A percentile compares a stretch with the other conserved stretches of the same genome.
phyloP scores from a whole-genome alignment of 2,797 vertebrate species.

The Malurus leucopterus region DNA sequence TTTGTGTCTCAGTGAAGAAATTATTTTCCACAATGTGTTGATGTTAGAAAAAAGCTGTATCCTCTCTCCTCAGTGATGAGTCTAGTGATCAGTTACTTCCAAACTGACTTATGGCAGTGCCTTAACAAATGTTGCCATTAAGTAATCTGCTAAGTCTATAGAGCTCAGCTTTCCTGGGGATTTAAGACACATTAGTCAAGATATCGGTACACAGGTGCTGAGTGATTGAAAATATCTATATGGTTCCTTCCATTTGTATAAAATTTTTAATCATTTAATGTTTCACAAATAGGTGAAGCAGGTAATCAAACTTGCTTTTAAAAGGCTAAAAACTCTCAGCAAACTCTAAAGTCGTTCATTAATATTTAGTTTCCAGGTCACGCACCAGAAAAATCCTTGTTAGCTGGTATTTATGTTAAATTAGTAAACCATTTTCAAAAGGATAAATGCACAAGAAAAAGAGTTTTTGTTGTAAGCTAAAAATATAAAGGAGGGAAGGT shows the following conservation, averaged over 20 bases:
- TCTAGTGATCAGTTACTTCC: neutral
- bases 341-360: neutral
- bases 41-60: neutral
- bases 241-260: neutral
- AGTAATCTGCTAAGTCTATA: conserved; percentile 19
- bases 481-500: neutral
- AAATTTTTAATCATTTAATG: conserved; percentile 27
- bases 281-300: neutral
- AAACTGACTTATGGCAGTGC: conserved; percentile 11
- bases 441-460: neutral
- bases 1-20: conserved; percentile 40
- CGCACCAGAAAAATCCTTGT: neutral
- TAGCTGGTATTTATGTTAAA: neutral
- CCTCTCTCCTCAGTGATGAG: neutral
- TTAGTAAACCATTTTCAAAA: neutral
- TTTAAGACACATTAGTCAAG: neutral
- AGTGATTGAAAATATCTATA: conserved; percentile 2
- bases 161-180: conserved; percentile 8
- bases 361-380: neutral
- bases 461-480: neutral
- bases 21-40: neutral
- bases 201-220: neutral
- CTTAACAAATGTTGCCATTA: conserved; percentile 15
- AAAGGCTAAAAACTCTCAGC: neutral
- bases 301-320: neutral